Evolutionary conservation across 2,113 vertebrate genomes (phyloP).

Genomic region (Triplophysa tibetana): DNA sequence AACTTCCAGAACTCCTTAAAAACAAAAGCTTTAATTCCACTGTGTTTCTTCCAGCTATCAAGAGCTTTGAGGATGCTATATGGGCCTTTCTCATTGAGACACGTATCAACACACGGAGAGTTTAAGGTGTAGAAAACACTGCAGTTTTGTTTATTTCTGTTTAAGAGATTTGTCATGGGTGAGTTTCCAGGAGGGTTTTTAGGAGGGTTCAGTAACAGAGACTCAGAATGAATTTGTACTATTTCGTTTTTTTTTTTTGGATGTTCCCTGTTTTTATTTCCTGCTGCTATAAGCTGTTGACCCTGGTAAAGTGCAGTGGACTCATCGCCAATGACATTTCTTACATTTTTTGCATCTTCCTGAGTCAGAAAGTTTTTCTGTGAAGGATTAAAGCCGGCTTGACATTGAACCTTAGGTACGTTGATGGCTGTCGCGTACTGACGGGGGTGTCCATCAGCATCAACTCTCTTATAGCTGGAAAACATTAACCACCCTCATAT

Average conservation of each 20-base stretch:
- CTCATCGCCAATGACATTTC: neutral
- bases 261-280: neutral
- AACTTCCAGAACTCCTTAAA: slow-evolving; percentile 20
- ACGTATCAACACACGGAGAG: neutral
- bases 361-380: neutral
- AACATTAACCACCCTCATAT: neutral
- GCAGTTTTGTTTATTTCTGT: neutral
- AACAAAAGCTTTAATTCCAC: slow-evolving; percentile 16
- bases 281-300: neutral
- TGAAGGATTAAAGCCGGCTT: neutral
- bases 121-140: slow-evolving; percentile 20
- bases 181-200: neutral
- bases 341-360: neutral
- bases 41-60: neutral
- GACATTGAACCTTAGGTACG: slow-evolving; percentile 13
- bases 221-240: neutral
- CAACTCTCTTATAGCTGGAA: neutral
- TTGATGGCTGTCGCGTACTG: slow-evolving; percentile 19
- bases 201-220: slow-evolving; percentile 4
- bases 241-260: too few relatives aligned
- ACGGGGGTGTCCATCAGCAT: neutral
- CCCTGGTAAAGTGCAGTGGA: neutral
- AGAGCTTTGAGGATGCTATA: neutral
- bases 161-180: neutral
- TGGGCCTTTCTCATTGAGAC: accelerated